Evolutionary conservation across 2,113 vertebrate species (phyloP).

Genomic region (Myotis brandtii): DNA sequence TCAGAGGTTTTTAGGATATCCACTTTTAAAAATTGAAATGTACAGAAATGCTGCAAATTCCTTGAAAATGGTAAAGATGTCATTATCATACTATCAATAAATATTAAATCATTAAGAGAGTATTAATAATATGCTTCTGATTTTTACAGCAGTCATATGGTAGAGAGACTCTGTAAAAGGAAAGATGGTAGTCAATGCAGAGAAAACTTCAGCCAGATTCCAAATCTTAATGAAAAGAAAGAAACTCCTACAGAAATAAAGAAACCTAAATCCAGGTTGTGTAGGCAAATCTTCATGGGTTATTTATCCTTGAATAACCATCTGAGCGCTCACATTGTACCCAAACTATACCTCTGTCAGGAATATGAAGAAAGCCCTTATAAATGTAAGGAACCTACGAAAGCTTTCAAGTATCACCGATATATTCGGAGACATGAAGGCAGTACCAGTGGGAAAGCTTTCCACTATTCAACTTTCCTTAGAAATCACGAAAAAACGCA

Average conservation of each 20-base stretch:
- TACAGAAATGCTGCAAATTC: not conserved
- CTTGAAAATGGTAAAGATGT: not conserved
- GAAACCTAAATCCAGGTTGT: constrained; percentile 51
- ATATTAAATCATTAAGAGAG: not conserved
- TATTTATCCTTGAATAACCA: constrained; percentile 67
- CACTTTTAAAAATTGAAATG: not conserved
- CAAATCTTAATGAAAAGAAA: constrained; percentile 40
- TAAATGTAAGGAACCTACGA: constrained; percentile 64
- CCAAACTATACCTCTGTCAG: not conserved
- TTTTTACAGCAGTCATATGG: constrained; percentile 14
- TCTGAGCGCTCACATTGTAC: constrained; percentile 35
- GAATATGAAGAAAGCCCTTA: constrained; percentile 55
- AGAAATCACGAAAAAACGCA: not conserved
- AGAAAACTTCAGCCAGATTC: constrained; percentile 11
- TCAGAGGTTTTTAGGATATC: not conserved
- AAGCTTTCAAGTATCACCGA: constrained; percentile 40
- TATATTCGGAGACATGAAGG: constrained; percentile 44
- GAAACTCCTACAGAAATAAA: constrained; percentile 50
- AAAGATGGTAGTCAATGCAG: not conserved
- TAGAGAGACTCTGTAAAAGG: not conserved
- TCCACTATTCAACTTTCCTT: no score
- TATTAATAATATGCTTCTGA: not conserved
- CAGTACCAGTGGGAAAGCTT: no score
- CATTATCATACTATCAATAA: not conserved
- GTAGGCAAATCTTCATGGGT: constrained; percentile 55